Evolutionary conservation across 2,113 vertebrate species (phyloP), one percentile per base, ranked within the genome.

Genomic region (Ctenodactylus gundi): DNA sequence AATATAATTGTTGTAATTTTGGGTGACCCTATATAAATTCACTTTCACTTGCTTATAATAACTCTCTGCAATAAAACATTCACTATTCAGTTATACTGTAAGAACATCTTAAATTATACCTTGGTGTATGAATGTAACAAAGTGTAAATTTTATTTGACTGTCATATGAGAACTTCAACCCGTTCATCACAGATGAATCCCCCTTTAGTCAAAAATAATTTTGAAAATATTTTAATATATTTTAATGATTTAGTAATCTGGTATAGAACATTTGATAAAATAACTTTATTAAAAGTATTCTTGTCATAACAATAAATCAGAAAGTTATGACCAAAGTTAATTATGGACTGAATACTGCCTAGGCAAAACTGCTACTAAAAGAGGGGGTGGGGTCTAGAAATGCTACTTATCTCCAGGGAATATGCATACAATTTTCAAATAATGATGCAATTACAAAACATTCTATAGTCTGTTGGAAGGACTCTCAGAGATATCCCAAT

Each of bases 191-290:
- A 81, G n/a, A 75, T 57, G 36, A 36, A 62, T 76, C 29, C 84
- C 91, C 53, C 34, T 95, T 91, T 87, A 36, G 34, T 92, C 36
- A 62, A 85, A n/a, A 90, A 75, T 36, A 92, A 89, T 55, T 65
- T 36, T 65, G 39, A 91, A 77, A 25, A 31, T 75, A 34, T 85
- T 93, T 94, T 88, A 78, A 44, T 82, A 7, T 80, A 88, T 41
- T 75, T 75, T 60, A 57, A 88, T 75, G 21, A 57, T 94, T 92
- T 88, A 92, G 29, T 94, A 39, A 94, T 53, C 17, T 34, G 58
- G 5, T 84, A 44, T 44, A 27, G 29, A 25, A 90, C 41, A 64
- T 84, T 60, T 88, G 67, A 20, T 73, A 94, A 92, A 85, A 68
- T 34, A 85, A 51, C 29, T 76, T 83, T 80, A 84, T 64, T 89